Evolutionary conservation across 2,113 vertebrate species (phyloP).

Genomic region (Epinephelus lanceolatus): DNA sequence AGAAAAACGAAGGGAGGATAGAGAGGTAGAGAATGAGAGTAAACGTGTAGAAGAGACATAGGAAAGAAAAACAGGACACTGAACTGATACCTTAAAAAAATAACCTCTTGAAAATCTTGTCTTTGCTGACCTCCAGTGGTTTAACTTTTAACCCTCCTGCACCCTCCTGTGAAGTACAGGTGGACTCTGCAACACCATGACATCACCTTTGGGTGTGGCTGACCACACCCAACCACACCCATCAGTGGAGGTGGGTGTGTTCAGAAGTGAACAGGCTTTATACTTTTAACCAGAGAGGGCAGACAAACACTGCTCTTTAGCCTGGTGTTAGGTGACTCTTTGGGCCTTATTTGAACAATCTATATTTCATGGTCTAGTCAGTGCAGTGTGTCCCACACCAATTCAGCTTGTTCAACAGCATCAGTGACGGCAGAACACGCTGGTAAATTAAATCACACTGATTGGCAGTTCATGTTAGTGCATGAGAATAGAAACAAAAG

Average conservation of each 20-base stretch:
- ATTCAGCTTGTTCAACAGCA: too few species aligned
- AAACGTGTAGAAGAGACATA: neutral
- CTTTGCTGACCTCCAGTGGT: conserved; percentile 15
- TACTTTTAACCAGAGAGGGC: neutral
- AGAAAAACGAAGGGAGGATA: conserved; percentile 2
- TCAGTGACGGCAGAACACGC: too few species aligned
- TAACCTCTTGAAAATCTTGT: neutral
- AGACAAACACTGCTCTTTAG: neutral
- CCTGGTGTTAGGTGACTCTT: neutral
- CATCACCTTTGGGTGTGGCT: neutral
- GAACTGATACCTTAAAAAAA: neutral
- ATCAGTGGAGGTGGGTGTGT: neutral
- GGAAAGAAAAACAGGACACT: neutral
- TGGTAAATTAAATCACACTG: too few species aligned
- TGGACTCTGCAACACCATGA: neutral
- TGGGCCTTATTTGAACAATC: too few species aligned
- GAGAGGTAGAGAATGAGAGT: neutral
- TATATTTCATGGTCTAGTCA: too few species aligned
- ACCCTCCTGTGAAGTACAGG: neutral
- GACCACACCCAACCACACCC: neutral
- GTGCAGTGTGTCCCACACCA: too few species aligned
- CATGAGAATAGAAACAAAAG: too few species aligned
- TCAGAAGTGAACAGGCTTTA: neutral
- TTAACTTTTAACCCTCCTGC: neutral
- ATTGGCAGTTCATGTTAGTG: too few species aligned